Evolutionary conservation across 2,113 vertebrate species (phyloP).

Genomic region (Saimiri boliviensis): DNA sequence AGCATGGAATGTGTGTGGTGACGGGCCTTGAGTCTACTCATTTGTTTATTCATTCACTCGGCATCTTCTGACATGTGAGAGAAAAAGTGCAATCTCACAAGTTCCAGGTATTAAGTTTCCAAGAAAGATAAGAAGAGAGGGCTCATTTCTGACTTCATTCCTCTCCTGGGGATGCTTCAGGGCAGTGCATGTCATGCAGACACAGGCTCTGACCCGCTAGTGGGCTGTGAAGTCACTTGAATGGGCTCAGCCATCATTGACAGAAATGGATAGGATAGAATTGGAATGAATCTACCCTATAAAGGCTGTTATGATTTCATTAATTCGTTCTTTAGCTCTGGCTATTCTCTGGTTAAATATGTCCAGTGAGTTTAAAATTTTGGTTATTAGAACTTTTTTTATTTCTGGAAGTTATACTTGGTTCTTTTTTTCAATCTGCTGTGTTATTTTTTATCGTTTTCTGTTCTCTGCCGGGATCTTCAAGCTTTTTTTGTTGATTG

Average conservation of each 20-base stretch:
- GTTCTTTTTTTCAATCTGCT: not conserved
- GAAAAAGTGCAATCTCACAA: not conserved
- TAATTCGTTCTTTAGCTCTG: not conserved
- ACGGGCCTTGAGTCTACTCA: not conserved
- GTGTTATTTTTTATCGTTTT: not conserved
- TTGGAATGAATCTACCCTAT: not conserved
- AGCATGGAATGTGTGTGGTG: not conserved
- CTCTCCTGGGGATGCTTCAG: too few relatives aligned
- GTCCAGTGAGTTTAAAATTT: not conserved
- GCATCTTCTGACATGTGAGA: not conserved
- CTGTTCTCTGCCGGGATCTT: not conserved
- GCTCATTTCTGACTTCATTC: not conserved
- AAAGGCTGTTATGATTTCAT: not conserved
- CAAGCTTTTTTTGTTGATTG: not conserved
- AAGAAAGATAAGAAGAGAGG: not conserved
- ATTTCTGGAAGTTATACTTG: slow-evolving; percentile 19
- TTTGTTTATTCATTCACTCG: not conserved
- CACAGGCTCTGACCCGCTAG: not conserved
- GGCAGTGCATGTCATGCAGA: not conserved
- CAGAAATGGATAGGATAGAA: not conserved
- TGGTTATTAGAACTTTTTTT: not conserved
- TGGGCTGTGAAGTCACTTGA: not conserved
- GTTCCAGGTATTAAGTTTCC: not conserved
- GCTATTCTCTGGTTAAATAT: not conserved
- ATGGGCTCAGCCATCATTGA: too few relatives aligned